These are phyloP conservation scores for Margaritifera margaritifera DNA, from an alignment of 2,888 invertebrate genomes.

Conservation along the genomic window DNA sequence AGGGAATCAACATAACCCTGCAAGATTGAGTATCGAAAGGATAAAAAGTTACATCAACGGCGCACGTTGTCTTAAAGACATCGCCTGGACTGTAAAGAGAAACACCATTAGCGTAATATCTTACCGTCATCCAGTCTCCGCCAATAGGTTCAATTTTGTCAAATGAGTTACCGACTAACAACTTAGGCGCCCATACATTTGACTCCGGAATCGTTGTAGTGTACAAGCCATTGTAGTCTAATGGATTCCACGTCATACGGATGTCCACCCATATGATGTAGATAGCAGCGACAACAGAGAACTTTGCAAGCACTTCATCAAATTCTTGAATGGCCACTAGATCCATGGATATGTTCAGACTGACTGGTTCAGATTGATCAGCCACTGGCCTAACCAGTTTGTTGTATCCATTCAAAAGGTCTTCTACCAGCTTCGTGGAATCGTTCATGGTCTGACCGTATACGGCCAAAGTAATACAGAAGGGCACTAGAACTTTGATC, in stretches of 20 bases:
- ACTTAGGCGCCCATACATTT: constrained; percentile 28
- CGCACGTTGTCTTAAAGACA: constrained; percentile 18
- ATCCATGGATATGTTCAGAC: constrained; percentile 20
- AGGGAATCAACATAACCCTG: constrained; percentile 16
- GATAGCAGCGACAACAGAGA: constrained; percentile 26
- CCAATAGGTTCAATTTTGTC: constrained; percentile 20
- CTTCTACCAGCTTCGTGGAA: constrained; percentile 5
- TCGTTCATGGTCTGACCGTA: constrained; percentile 11
- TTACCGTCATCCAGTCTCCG: constrained; percentile 14
- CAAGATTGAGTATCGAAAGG: constrained; percentile 31
- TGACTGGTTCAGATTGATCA: constrained; percentile 19
- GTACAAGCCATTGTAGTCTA: constrained; percentile 11
- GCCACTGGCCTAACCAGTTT: constrained; percentile 11
- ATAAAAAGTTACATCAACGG: constrained; percentile 27
- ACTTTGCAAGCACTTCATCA: constrained; percentile 31
- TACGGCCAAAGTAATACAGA: not conserved
- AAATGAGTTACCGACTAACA: constrained; percentile 21
- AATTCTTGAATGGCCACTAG: constrained; percentile 34
- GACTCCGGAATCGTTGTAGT: constrained; percentile 7
- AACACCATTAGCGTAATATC: constrained; percentile 13
- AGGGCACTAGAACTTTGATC: no score
- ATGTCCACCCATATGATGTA: constrained; percentile 27
- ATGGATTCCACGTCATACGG: constrained; percentile 28
- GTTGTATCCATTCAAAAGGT: constrained; percentile 16
- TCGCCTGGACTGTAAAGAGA: constrained; percentile 21